A percentile compares a stretch with the other conserved stretches of the same genome.
Evolutionary conservation across 2,888 invertebrate genomes (phyloP).

Genomic region (Brachylomia viminalis): DNA sequence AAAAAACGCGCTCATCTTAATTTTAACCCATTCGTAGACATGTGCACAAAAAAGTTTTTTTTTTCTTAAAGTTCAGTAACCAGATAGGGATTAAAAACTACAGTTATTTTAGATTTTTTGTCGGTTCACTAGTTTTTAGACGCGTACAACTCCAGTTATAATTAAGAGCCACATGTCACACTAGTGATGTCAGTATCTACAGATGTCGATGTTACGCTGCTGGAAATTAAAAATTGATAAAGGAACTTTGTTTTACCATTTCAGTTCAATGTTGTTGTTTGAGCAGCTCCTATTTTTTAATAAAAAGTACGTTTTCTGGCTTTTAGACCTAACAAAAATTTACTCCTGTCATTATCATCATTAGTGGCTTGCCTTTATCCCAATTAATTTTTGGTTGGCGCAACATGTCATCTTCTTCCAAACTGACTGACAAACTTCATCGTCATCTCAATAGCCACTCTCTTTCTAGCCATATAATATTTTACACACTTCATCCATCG

Average conservation of each 20-base stretch:
- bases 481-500: background rate
- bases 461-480: background rate
- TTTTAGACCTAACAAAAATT: background rate
- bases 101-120: conserved; percentile 86
- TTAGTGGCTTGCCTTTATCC: background rate
- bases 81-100: conserved; percentile 86
- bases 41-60: conserved; percentile 79
- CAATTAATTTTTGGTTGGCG: background rate
- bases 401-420: background rate
- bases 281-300: background rate
- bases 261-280: background rate
- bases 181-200: conserved; percentile 68
- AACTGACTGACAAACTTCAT: too few relatives aligned
- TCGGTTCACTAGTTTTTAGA: conserved; percentile 85
- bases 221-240: background rate
- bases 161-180: conserved; percentile 88
- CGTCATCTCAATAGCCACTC: background rate
- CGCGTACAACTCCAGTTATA: conserved; percentile 85
- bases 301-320: background rate
- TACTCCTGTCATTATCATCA: background rate
- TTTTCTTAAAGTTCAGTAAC: conserved; percentile 85
- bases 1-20: conserved; percentile 76
- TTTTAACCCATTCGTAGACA: conserved; percentile 88
- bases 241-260: background rate
- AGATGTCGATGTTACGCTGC: conserved; percentile 52